Evolutionary conservation across 2,888 invertebrate species (phyloP).

Genomic region (Parascotia fuliginaria): DNA sequence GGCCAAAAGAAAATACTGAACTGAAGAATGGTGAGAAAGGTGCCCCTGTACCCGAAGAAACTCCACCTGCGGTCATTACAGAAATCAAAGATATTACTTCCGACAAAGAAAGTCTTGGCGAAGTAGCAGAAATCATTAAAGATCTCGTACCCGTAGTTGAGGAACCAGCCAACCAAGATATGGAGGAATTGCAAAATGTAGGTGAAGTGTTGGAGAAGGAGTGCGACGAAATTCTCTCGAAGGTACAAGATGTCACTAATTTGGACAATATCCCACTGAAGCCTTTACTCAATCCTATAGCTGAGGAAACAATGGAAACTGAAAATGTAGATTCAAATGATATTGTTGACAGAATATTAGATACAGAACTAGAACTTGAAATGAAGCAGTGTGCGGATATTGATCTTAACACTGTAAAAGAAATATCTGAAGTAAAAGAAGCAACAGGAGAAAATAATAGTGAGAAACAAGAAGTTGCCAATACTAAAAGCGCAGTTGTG

Average conservation of each 20-base stretch:
- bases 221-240: conserved; percentile 79
- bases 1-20: conserved; percentile 54
- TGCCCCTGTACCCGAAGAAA: conserved; percentile 51
- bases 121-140: conserved; percentile 63
- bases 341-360: conserved; percentile 75
- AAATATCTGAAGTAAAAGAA: conserved; percentile 46
- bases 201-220: conserved; percentile 78
- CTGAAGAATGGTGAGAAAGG: conserved; percentile 44
- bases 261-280: conserved; percentile 72
- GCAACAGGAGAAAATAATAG: conserved; percentile 25
- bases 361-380: conserved; percentile 71
- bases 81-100: conserved; percentile 71
- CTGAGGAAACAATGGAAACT: conserved; percentile 72
- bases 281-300: conserved; percentile 68
- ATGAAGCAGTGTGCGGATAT: conserved; percentile 60
- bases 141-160: conserved; percentile 71
- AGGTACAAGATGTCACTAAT: conserved; percentile 78
- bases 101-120: conserved; percentile 58
- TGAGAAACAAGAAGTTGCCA: conserved; percentile 23
- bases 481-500: conserved; percentile 17
- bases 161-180: conserved; percentile 66
- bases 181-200: conserved; percentile 72
- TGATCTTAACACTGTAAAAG: conserved; percentile 50
- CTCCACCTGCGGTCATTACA: conserved; percentile 53
- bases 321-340: conserved; percentile 72